These are phyloP conservation scores for Perccottus glenii DNA, from an alignment of 2,113 vertebrate genomes.

Conservation along the genomic window DNA sequence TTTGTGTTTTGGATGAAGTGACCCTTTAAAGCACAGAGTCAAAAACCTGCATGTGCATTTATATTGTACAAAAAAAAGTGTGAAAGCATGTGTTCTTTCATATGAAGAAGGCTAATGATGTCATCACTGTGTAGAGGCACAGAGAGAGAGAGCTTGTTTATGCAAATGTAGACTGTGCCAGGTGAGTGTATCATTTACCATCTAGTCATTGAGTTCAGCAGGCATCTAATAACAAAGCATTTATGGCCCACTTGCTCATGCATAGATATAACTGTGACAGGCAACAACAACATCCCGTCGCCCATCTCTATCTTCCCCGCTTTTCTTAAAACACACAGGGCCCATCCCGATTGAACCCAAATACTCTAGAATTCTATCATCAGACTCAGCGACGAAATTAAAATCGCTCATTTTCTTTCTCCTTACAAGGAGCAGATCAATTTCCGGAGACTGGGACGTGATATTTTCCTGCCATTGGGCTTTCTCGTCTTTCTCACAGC, in stretches of 20 bases:
- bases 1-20: constrained; percentile 3
- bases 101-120: constrained; percentile 35
- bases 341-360: constrained; percentile 61
- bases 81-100: constrained; percentile 9
- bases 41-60: constrained; percentile 1
- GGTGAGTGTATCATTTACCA: constrained; percentile 71
- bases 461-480: constrained; percentile 82
- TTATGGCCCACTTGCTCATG: constrained; percentile 75
- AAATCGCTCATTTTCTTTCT: constrained; percentile 82
- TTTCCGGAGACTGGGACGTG: constrained; percentile 82
- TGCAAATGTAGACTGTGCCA: constrained; percentile 59
- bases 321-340: constrained; percentile 63
- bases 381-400: constrained; percentile 77
- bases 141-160: constrained; percentile 61
- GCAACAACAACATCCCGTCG: constrained; percentile 57
- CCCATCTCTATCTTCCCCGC: constrained; percentile 57
- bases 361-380: constrained; percentile 77
- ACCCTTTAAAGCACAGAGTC: constrained; percentile 1
- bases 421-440: constrained; percentile 83
- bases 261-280: constrained; percentile 71
- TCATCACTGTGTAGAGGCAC: constrained; percentile 24
- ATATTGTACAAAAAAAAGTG: neutral
- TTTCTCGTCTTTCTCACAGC: constrained; percentile 78
- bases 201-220: constrained; percentile 71
- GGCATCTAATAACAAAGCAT: constrained; percentile 78